Percentiles rank a stretch among this genome's conserved stretches.
Conservation (phyloP, 2,888 invertebrate species). For the Luperina testacea region DNA sequence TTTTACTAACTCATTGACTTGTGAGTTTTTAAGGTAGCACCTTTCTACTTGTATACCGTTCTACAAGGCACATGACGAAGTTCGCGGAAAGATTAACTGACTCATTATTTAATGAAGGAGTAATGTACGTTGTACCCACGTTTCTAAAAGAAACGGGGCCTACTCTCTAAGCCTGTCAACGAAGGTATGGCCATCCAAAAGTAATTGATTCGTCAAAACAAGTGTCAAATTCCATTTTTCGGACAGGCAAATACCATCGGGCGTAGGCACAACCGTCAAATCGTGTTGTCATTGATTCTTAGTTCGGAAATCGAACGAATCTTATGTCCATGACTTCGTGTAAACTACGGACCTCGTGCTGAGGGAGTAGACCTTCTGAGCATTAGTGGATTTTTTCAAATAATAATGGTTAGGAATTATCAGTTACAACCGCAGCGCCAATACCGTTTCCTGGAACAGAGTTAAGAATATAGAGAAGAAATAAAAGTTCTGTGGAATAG, state of each 20-base stretch:
- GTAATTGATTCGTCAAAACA: no score
- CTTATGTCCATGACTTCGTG: no score
- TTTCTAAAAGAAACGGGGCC: conserved; percentile 32
- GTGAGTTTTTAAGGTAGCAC: conserved; percentile 46
- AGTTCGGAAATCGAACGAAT: no score
- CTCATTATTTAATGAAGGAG: conserved; percentile 46
- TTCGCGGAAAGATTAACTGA: conserved; percentile 45
- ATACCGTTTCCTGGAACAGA: background rate
- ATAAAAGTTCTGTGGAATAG: background rate
- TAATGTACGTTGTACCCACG: background rate
- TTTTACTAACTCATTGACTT: conserved; percentile 40
- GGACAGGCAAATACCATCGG: no score
- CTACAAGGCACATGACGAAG: conserved; percentile 24
- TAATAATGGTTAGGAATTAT: background rate
- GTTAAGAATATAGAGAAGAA: background rate
- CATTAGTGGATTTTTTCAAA: background rate
- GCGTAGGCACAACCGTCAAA: no score
- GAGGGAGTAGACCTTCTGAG: no score
- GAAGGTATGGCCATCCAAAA: no score
- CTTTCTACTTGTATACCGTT: conserved; percentile 56
- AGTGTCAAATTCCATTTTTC: no score
- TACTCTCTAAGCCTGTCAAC: no score
- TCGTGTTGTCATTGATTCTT: no score
- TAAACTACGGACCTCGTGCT: no score
- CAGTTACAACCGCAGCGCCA: background rate